phyloP scores from a whole-genome alignment of 2,113 vertebrate genomes.

The Brachyistius frenatus region DNA sequence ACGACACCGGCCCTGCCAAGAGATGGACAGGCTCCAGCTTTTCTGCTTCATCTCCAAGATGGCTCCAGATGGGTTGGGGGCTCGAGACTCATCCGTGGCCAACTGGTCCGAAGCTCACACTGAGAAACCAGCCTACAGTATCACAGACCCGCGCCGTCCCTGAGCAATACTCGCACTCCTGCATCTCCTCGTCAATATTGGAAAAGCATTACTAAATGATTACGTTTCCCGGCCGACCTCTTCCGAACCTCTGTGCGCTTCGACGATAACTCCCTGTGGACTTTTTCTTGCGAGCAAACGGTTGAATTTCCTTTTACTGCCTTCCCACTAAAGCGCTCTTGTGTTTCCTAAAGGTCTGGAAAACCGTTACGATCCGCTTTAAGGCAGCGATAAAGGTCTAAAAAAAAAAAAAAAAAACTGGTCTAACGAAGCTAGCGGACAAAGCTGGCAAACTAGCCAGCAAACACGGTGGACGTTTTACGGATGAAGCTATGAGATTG shows the following conservation, averaged over 20 bases:
- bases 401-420: neutral
- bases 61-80: constrained; percentile 81
- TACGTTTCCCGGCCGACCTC: constrained; percentile 37
- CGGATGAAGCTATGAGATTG: too few species aligned
- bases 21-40: constrained; percentile 79
- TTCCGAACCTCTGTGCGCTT: neutral
- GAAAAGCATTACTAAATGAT: constrained; percentile 40
- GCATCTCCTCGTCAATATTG: constrained; percentile 33
- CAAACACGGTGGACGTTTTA: too few species aligned
- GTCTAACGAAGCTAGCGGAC: too few species aligned
- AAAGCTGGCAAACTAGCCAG: too few species aligned
- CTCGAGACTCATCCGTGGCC: constrained; percentile 72
- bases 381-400: neutral
- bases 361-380: neutral
- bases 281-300: constrained; percentile 21
- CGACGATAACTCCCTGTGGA: constrained; percentile 23
- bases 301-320: neutral
- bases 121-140: constrained; percentile 63
- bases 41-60: constrained; percentile 69
- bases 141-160: constrained; percentile 47
- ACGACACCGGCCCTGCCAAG: constrained; percentile 71
- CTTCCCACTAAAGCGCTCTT: neutral
- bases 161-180: neutral
- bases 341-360: neutral
- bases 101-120: constrained; percentile 74